These are phyloP conservation scores for Antechinus stuartii DNA, from an alignment of 2,113 vertebrate genomes.

Conservation along the genomic window DNA sequence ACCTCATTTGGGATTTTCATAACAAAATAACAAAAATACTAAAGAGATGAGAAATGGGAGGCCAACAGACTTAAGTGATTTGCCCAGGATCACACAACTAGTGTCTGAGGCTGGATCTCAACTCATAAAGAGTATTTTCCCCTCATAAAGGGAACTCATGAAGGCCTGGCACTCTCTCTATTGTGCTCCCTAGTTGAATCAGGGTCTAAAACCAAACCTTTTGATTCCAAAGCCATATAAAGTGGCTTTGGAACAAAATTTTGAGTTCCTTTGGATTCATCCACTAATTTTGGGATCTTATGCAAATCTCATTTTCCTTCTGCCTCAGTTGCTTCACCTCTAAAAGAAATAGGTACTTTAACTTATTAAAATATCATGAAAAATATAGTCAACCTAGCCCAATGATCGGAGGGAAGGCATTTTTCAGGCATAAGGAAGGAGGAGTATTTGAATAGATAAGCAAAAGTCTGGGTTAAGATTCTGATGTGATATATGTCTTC, in stretches of 20 bases:
- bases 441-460: constrained; percentile 20
- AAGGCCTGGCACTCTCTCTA: background rate
- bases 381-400: background rate
- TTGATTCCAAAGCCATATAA: background rate
- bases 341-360: background rate
- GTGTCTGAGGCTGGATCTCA: background rate
- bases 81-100: background rate
- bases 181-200: background rate
- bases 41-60: background rate
- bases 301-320: background rate
- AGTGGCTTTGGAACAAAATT: too few relatives aligned
- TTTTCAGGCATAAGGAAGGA: background rate
- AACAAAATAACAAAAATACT: too few relatives aligned
- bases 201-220: background rate
- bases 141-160: too few relatives aligned
- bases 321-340: background rate
- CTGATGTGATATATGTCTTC: background rate
- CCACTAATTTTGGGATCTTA: background rate
- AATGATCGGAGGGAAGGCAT: background rate
- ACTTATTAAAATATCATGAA: background rate
- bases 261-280: background rate
- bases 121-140: background rate
- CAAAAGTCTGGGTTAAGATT: constrained; percentile 21
- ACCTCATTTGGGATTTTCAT: too few relatives aligned
- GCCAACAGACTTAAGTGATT: background rate